phyloP scores from a whole-genome alignment of 2,113 vertebrate genomes.

The Solenodon paradoxus region DNA sequence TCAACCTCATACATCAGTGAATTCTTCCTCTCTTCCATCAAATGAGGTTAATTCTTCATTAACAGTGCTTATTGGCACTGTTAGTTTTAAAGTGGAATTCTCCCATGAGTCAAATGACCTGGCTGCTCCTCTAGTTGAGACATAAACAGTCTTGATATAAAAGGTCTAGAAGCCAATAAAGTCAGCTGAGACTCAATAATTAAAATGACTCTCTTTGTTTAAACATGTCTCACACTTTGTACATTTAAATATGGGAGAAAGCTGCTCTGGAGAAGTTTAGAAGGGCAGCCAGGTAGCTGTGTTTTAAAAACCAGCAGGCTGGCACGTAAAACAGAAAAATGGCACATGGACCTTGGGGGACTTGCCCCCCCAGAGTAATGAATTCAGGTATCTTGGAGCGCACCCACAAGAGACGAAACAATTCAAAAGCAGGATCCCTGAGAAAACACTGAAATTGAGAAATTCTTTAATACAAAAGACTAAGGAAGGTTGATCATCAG shows the following conservation, averaged over 20 bases:
- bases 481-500: not conserved
- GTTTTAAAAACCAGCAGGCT: not conserved
- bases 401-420: not conserved
- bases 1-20: no score
- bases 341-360: not conserved
- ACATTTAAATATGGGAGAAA: slow-evolving; percentile 4
- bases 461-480: slow-evolving; percentile 4
- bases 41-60: not conserved
- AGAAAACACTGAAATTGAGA: not conserved
- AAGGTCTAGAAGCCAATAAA: slow-evolving; percentile 34
- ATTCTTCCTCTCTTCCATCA: no score
- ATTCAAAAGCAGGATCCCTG: not conserved
- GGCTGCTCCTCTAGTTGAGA: not conserved
- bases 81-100: not conserved
- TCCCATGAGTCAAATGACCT: not conserved
- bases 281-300: not conserved
- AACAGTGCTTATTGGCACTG: not conserved
- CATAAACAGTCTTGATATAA: not conserved
- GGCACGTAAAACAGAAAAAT: not conserved
- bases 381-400: not conserved
- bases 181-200: not conserved
- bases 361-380: not conserved
- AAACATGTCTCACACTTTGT: not conserved
- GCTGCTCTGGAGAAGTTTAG: slow-evolving; percentile 2
- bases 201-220: slow-evolving; percentile 37